Evolutionary conservation across 2,797 vertebrate genomes (phyloP).

Genomic region (Apodemus agrarius): DNA sequence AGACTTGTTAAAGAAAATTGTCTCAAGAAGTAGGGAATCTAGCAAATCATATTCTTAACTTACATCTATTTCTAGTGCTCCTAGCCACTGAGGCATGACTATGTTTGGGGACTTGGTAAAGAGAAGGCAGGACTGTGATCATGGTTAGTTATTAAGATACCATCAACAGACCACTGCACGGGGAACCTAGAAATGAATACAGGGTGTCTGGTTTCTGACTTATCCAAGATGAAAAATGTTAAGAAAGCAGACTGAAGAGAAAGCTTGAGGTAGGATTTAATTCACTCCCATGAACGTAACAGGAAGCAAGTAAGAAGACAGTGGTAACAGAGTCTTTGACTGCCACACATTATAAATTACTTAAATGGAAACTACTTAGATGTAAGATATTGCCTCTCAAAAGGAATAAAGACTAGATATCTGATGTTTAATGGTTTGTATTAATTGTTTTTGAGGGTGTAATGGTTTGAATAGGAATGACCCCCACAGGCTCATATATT

Average conservation of each 20-base stretch:
- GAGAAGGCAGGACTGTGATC: too few species aligned
- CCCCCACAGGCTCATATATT: background rate
- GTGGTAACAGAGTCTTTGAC: background rate
- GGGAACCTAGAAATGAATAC: background rate
- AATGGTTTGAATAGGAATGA: background rate
- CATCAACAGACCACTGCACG: background rate
- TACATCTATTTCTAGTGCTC: background rate
- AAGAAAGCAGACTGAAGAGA: background rate
- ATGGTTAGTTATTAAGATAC: too few species aligned
- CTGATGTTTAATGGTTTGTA: background rate
- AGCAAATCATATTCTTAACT: background rate
- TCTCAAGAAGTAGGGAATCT: background rate
- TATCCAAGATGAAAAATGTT: background rate
- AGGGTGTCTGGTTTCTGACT: background rate
- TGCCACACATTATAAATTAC: constrained; percentile 35
- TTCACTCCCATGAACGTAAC: background rate
- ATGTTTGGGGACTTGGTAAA: background rate
- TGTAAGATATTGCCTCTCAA: constrained; percentile 27
- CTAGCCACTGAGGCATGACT: background rate
- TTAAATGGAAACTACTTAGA: constrained; percentile 19
- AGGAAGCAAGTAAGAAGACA: constrained; percentile 18
- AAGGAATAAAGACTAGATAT: background rate
- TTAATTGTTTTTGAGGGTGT: background rate
- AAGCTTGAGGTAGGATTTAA: background rate
- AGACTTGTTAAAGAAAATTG: background rate